Percentiles rank a stretch among this genome's conserved stretches.
These are phyloP conservation scores for Zeus faber DNA, from an alignment of 2,113 vertebrate species.

Conservation along the genomic window DNA sequence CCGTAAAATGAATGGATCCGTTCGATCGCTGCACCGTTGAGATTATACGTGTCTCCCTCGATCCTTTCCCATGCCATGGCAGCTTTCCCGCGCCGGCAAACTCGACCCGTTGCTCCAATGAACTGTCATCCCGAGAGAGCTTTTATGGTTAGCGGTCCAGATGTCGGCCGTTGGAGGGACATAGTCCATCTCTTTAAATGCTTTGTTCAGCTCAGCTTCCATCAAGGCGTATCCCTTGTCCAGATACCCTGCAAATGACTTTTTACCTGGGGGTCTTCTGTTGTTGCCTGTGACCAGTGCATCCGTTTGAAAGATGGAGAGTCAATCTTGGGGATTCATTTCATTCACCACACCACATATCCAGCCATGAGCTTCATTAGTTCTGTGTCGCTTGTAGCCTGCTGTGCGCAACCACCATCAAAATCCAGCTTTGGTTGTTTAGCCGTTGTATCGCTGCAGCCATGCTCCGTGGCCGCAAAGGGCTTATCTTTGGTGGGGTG, in stretches of 20 bases:
- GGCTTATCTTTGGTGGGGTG: neutral
- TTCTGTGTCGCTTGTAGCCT: neutral
- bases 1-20: neutral
- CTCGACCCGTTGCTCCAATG: neutral
- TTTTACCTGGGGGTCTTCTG: neutral
- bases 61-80: neutral
- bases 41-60: neutral
- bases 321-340: neutral
- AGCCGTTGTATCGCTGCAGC: too few relatives aligned
- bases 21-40: constrained; percentile 17
- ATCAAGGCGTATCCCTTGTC: neutral
- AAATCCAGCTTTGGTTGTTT: neutral
- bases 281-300: neutral
- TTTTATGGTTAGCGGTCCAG: neutral
- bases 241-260: neutral
- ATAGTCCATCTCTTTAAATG: neutral
- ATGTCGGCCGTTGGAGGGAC: too few relatives aligned
- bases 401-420: neutral
- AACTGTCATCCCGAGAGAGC: neutral
- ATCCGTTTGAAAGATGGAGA: neutral
- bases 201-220: neutral
- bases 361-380: neutral
- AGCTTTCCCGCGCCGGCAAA: too few relatives aligned
- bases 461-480: neutral
- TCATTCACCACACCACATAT: constrained; percentile 1